A percentile compares a stretch with the other conserved stretches of the same genome.
These are phyloP conservation scores for Latrodectus hesperus DNA, from an alignment of 2,888 invertebrate species.

Conservation along the genomic window DNA sequence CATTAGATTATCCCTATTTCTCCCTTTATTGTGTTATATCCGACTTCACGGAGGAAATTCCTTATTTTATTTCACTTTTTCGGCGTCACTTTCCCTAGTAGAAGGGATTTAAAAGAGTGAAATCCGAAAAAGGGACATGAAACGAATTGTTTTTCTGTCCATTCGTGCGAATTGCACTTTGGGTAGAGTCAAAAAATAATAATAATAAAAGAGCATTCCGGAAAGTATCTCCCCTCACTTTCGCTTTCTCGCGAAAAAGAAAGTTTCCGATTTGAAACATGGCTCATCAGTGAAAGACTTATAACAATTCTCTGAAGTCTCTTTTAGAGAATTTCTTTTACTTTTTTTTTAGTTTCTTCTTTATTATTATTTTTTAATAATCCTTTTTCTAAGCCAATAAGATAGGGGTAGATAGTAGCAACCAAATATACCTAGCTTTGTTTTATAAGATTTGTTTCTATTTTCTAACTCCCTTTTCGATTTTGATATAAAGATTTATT, in stretches of 20 bases:
- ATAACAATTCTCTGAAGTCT: conserved; percentile 56
- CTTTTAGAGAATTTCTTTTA: conserved; percentile 32
- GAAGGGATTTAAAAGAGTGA: conserved; percentile 5
- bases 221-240: conserved; percentile 41
- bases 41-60: conserved; percentile 29
- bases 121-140: conserved; percentile 13
- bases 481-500: conserved; percentile 57
- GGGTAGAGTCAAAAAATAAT: neutral
- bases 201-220: conserved; percentile 40
- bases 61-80: conserved; percentile 45
- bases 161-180: conserved; percentile 21
- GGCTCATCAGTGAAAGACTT: conserved; percentile 38
- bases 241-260: conserved; percentile 3
- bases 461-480: conserved; percentile 11
- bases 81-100: neutral
- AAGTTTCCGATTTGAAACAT: conserved; percentile 35
- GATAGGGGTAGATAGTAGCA: conserved; percentile 30
- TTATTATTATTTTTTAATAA: conserved; percentile 49
- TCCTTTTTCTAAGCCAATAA: conserved; percentile 55
- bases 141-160: conserved; percentile 34
- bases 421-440: conserved; percentile 17
- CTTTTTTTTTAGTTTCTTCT: conserved; percentile 40
- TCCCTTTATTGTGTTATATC: neutral
- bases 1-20: conserved; percentile 9
- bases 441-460: conserved; percentile 1